Percentiles rank a stretch among this genome's conserved stretches.
These are phyloP conservation scores for Ictalurus furcatus DNA, from an alignment of 2,113 vertebrate species.

Conservation along the genomic window DNA sequence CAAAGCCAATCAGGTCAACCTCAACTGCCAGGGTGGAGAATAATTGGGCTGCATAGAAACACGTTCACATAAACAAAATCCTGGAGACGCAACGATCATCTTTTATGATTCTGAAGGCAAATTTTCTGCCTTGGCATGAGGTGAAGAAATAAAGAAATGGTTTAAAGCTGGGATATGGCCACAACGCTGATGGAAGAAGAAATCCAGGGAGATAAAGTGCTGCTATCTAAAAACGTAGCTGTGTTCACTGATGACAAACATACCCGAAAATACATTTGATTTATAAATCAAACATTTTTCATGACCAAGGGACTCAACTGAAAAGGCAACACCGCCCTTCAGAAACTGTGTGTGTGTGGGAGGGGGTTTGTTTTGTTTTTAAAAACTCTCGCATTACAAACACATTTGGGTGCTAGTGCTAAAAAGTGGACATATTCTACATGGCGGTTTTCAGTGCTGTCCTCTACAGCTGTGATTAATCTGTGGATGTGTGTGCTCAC, in stretches of 20 bases:
- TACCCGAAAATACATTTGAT: not conserved
- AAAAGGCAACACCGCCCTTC: not conserved
- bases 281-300: not conserved
- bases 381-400: not conserved
- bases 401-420: not conserved
- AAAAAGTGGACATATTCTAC: not conserved
- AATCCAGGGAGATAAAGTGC: not conserved
- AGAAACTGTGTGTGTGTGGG: not conserved
- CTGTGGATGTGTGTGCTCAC: not conserved
- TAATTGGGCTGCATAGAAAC: constrained; percentile 6
- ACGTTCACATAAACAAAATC: constrained; percentile 5
- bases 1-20: constrained; percentile 44
- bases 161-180: not conserved
- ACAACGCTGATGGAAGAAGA: not conserved
- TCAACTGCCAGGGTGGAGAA: not conserved
- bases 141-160: not conserved
- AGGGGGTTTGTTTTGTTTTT: too few relatives aligned
- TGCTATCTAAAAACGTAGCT: not conserved
- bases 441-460: not conserved
- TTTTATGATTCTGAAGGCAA: not conserved
- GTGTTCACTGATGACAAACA: not conserved
- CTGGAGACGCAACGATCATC: not conserved
- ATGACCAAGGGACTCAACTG: not conserved
- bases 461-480: not conserved
- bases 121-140: not conserved